Evolutionary conservation across 2,888 invertebrate genomes (phyloP), one percentile per base, ranked within the genome.

Genomic region (Phorcus lineatus): DNA sequence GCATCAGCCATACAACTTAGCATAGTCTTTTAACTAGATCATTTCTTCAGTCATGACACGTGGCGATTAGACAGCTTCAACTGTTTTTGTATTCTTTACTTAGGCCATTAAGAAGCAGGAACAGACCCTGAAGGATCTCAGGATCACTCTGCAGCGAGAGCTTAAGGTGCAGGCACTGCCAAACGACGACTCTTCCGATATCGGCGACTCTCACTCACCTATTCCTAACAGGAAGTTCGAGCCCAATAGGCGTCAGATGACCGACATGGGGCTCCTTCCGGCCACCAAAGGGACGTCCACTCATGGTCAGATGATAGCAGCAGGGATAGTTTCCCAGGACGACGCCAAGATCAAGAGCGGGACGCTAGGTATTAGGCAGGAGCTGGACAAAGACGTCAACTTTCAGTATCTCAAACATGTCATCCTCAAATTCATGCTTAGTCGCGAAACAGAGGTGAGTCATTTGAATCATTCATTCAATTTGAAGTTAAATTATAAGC

Each of bases 361-460:
- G 17, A 54, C 54, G 6, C 24, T 31, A 17, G 77, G 36, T 31
- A 78, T 83, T 16, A 78, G 82, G 24, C 70, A 82, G 36, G 83
- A 81, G 40, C 81, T 89, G 54, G 96, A 82, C 76, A 91, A 91
- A 66, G 96, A 96, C 89, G 95, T 96, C 74, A 97, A 96, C 94
- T 96, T 96, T 91, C 95, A 95, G 92, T 98, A 98, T 93, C 94
- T 98, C 81, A 98, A 97, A 91, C 97, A 98, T 94, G 98, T 98
- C 84, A 95, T 98, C 83, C 96, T 98, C 2, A 97, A 97, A 92
- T 98, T 98, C 93, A 95, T 98, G 89, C 94, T 98, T 86, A 98
- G 98, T 91, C 95, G 97, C 84, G 98, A 98, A 93, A 94, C 95
- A 86, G 95, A 95, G 94, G 95, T 95, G 86, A 90, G 91, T 81